Evolutionary conservation across 2,888 invertebrate genomes (phyloP).

Genomic region (Drosophila paranaensis): DNA sequence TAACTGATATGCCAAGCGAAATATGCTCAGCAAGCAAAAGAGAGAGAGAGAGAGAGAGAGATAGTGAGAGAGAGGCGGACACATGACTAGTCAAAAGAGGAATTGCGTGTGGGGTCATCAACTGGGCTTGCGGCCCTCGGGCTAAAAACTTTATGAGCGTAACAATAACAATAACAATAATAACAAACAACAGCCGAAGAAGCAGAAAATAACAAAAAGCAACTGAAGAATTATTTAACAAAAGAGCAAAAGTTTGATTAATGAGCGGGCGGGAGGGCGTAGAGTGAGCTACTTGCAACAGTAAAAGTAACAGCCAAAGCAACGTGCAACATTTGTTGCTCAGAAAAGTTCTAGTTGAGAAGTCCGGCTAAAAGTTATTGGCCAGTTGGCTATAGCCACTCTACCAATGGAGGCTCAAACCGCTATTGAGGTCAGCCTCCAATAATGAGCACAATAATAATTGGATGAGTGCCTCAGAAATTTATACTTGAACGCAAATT

Average conservation of each 20-base stretch:
- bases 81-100: slow-evolving; percentile 3
- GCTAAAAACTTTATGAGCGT: slow-evolving; percentile 51
- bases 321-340: slow-evolving; percentile 20
- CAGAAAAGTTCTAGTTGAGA: slow-evolving; percentile 27
- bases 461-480: slow-evolving; percentile 29
- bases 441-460: slow-evolving; percentile 24
- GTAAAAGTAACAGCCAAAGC: neutral
- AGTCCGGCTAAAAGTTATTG: slow-evolving; percentile 18
- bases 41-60: neutral
- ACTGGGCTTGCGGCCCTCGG: slow-evolving; percentile 28
- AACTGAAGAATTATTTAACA: slow-evolving; percentile 37
- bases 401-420: slow-evolving; percentile 26
- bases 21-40: slow-evolving; percentile 43
- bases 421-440: slow-evolving; percentile 39
- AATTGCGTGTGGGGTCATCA: slow-evolving; percentile 61
- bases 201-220: slow-evolving; percentile 31
- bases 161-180: slow-evolving; percentile 60
- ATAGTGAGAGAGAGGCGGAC: neutral
- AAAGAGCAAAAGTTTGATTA: slow-evolving; percentile 56
- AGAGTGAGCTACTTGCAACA: slow-evolving; percentile 3
- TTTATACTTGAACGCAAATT: slow-evolving; percentile 17
- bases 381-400: slow-evolving; percentile 16
- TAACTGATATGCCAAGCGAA: slow-evolving; percentile 49
- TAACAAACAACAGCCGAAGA: slow-evolving; percentile 38
- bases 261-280: slow-evolving; percentile 27